These are phyloP conservation scores for Cerceris ruficornis DNA, from an alignment of 2,888 invertebrate species.

Conservation along the genomic window DNA sequence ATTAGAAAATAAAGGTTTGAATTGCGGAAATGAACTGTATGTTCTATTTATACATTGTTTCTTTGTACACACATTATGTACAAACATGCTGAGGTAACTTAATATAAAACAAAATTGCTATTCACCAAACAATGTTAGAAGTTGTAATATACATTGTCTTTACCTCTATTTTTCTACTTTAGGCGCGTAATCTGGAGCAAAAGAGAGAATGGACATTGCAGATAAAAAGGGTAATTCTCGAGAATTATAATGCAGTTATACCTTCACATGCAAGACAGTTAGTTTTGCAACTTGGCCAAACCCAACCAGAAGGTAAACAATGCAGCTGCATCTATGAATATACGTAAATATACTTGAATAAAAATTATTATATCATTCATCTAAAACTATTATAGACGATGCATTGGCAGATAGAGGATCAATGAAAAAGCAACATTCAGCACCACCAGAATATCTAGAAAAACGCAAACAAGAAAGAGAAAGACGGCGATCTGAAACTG, in stretches of 20 bases:
- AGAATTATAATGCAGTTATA: conserved; percentile 96
- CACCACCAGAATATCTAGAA: conserved; percentile 93
- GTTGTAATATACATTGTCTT: too few species aligned
- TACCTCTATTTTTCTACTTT: not conserved
- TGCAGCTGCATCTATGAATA: not conserved
- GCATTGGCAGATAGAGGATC: conserved; percentile 86
- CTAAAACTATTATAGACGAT: conserved; percentile 83
- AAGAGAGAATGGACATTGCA: conserved; percentile 93
- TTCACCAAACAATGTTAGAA: too few species aligned
- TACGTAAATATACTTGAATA: not conserved
- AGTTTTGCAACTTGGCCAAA: conserved; percentile 94
- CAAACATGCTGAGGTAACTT: too few species aligned
- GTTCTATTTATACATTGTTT: too few species aligned
- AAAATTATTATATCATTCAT: too few species aligned
- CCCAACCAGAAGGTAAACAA: conserved; percentile 85
- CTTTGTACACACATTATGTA: too few species aligned
- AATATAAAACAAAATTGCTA: too few species aligned
- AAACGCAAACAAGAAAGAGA: conserved; percentile 90
- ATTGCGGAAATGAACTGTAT: too few species aligned
- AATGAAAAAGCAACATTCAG: conserved; percentile 90
- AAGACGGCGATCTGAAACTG: conserved; percentile 86
- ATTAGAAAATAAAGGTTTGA: too few species aligned
- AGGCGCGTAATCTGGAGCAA: conserved; percentile 91
- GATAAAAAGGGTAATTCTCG: conserved; percentile 93
- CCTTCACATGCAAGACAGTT: conserved; percentile 97